Evolutionary conservation across 2,888 invertebrate genomes (phyloP).

Genomic region (Malthinus flaveolus): DNA sequence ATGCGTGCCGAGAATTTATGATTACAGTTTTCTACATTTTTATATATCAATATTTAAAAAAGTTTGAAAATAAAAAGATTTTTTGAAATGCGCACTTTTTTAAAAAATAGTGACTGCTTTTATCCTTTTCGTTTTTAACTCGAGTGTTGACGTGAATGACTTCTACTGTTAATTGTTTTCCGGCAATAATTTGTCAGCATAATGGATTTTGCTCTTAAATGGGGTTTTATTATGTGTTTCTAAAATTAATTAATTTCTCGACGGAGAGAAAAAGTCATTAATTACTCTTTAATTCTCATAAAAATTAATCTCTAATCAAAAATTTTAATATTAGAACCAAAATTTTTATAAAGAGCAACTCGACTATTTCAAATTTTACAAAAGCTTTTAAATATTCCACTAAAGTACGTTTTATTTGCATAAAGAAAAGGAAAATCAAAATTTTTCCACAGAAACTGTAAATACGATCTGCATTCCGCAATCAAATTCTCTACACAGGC

Average conservation of each 20-base stretch:
- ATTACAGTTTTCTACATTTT: conserved; percentile 24
- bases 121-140: conserved; percentile 30
- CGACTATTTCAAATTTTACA: too few species aligned
- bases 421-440: not conserved
- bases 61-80: conserved; percentile 1
- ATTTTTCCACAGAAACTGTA: too few species aligned
- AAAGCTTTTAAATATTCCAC: not conserved
- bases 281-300: conserved; percentile 12
- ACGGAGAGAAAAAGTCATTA: conserved; percentile 12
- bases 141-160: conserved; percentile 34
- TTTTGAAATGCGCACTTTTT: conserved; percentile 24
- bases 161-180: conserved; percentile 32
- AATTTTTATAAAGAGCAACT: too few species aligned
- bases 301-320: too few species aligned
- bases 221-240: conserved; percentile 21
- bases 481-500: too few species aligned
- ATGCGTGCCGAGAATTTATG: conserved; percentile 33
- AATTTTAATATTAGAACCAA: too few species aligned
- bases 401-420: not conserved
- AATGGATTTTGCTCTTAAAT: conserved; percentile 25
- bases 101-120: conserved; percentile 24
- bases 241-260: conserved; percentile 20
- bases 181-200: conserved; percentile 33
- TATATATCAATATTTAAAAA: conserved; percentile 11
- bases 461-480: too few species aligned